Evolutionary conservation across 2,888 invertebrate species (phyloP).

Genomic region (Chrysolina oricalcia): DNA sequence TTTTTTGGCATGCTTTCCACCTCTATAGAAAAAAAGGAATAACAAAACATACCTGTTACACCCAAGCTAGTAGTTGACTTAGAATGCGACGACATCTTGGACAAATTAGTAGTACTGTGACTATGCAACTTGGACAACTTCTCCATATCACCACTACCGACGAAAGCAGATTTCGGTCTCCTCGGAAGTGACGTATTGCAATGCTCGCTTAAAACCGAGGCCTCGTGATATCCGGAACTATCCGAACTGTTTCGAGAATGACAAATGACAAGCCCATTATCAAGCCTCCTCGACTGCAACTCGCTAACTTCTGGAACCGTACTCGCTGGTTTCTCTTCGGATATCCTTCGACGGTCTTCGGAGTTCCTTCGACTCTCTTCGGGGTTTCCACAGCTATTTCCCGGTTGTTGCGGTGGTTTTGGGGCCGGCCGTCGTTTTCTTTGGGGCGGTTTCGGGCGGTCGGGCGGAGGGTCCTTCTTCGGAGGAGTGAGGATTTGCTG

Average conservation of each 20-base stretch:
- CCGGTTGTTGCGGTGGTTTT: constrained; percentile 72
- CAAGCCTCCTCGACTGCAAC: constrained; percentile 53
- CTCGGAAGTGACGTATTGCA: constrained; percentile 70
- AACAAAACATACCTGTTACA: constrained; percentile 62
- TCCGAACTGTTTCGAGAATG: constrained; percentile 84
- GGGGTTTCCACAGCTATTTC: constrained; percentile 37
- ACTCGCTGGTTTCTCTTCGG: constrained; percentile 57
- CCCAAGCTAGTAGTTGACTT: constrained; percentile 70
- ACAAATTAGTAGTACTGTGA: constrained; percentile 67
- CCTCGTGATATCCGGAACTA: constrained; percentile 83
- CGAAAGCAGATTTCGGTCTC: constrained; percentile 65
- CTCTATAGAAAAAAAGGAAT: neutral
- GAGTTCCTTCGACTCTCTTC: constrained; percentile 23
- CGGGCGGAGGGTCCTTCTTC: constrained; percentile 67
- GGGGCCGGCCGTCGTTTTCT: constrained; percentile 76
- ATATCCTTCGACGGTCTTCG: constrained; percentile 36
- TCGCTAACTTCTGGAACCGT: constrained; percentile 51
- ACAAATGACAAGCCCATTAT: constrained; percentile 73
- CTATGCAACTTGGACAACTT: constrained; percentile 58
- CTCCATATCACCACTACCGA: constrained; percentile 53
- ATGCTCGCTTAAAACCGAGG: constrained; percentile 78
- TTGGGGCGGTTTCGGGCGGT: constrained; percentile 73
- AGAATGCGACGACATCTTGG: constrained; percentile 68
- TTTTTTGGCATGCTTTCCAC: no score
- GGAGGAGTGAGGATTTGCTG: constrained; percentile 60